A percentile compares a stretch with the other conserved stretches of the same genome.
Evolutionary conservation across 2,113 vertebrate genomes (phyloP).

Genomic region (Mastomys coucha): DNA sequence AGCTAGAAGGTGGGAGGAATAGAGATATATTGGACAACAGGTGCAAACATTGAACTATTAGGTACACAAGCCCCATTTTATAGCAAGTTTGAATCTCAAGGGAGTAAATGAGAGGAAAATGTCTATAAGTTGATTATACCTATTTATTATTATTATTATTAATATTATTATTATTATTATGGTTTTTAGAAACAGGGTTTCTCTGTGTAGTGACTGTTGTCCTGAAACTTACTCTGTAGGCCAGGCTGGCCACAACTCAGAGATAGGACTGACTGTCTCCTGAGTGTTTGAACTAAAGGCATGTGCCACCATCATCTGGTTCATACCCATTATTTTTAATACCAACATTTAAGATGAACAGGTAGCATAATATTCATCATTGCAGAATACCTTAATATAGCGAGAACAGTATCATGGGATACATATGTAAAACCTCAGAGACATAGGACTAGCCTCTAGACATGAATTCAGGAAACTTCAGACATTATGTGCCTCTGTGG

Average conservation of each 20-base stretch:
- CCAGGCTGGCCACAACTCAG: neutral
- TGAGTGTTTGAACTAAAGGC: neutral
- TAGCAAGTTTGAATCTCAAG: neutral
- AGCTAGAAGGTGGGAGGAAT: neutral
- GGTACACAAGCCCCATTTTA: neutral
- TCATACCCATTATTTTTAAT: neutral
- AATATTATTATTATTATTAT: no score
- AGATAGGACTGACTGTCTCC: neutral
- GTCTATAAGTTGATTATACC: neutral
- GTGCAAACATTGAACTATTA: neutral
- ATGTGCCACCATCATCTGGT: neutral
- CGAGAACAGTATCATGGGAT: neutral
- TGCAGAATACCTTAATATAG: neutral
- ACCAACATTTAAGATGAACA: neutral
- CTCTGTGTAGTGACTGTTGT: neutral
- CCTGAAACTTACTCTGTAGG: neutral
- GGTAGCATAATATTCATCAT: neutral
- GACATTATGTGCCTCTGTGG: neutral
- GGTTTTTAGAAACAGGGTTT: neutral
- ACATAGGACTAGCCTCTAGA: neutral
- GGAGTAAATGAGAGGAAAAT: neutral
- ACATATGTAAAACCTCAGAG: neutral
- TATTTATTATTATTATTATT: neutral
- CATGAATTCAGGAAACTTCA: neutral
- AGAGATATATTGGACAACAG: neutral